A percentile compares a stretch with the other conserved stretches of the same genome.
Evolutionary conservation across 2,113 vertebrate genomes (phyloP).

Genomic region (Stegostoma tigrinum): DNA sequence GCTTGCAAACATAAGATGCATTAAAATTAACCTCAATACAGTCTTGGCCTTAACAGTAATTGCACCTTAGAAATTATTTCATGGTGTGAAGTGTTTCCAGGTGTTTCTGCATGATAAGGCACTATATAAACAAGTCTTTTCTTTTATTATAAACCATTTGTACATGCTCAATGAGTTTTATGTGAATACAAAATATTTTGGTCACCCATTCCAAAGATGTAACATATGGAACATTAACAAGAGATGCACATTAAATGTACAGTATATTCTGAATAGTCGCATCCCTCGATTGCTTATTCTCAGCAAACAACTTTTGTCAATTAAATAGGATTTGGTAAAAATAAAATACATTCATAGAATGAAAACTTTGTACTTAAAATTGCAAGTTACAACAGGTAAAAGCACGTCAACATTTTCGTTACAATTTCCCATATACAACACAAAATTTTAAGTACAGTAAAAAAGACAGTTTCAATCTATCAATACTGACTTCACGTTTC

Average conservation of each 20-base stretch:
- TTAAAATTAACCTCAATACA: not conserved
- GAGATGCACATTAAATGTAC: conserved; percentile 16
- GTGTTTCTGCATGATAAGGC: conserved; percentile 26
- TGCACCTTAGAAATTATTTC: not conserved
- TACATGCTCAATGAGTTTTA: conserved; percentile 25
- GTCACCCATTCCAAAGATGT: conserved; percentile 26
- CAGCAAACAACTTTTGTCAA: conserved; percentile 35
- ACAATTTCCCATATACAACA: conserved; percentile 31
- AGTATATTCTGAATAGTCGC: conserved; percentile 2
- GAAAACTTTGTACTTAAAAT: conserved; percentile 38
- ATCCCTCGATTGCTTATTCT: conserved; percentile 21
- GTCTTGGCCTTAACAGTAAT: not conserved
- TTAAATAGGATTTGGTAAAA: conserved; percentile 37
- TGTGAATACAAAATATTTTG: conserved; percentile 34
- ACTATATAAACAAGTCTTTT: not conserved
- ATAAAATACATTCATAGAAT: conserved; percentile 38
- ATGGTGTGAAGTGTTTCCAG: not conserved
- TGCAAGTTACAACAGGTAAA: conserved; percentile 35
- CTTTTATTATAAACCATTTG: conserved; percentile 26
- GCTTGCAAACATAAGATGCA: not conserved
- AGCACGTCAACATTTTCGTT: conserved; percentile 20
- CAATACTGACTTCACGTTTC: conserved; percentile 34
- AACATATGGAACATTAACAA: conserved; percentile 33
- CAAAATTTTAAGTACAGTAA: conserved; percentile 34
- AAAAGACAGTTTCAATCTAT: conserved; percentile 19